Conservation (phyloP, 2,888 invertebrate genomes). For the Scaptomyza flava region DNA sequence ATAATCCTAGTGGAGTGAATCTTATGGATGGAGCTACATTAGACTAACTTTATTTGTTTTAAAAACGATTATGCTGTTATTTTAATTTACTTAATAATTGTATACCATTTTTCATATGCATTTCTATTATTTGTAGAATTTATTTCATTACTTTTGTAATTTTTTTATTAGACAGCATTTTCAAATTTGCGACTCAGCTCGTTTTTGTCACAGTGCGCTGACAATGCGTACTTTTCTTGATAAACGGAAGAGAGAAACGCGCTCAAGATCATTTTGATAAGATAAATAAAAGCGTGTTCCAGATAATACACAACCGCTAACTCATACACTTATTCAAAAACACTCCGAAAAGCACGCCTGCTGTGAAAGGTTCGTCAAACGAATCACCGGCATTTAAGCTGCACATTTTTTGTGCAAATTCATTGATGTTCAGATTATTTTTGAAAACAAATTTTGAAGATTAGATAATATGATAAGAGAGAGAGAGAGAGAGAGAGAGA, state of each 20-base stretch:
- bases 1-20: too few species aligned
- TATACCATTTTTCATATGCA: too few species aligned
- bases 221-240: constrained; percentile 8
- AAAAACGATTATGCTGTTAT: too few species aligned
- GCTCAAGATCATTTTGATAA: constrained; percentile 76
- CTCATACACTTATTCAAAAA: not conserved
- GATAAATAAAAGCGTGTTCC: constrained; percentile 58
- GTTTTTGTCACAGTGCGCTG: constrained; percentile 40
- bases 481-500: not conserved
- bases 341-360: not conserved
- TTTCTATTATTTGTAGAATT: too few species aligned
- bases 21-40: too few species aligned
- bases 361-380: not conserved
- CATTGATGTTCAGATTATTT: constrained; percentile 56
- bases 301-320: constrained; percentile 27
- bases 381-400: not conserved
- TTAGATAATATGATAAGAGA: constrained; percentile 1
- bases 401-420: constrained; percentile 50
- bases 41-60: too few species aligned
- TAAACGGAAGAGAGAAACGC: constrained; percentile 8
- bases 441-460: constrained; percentile 10
- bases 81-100: too few species aligned
- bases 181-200: not conserved
- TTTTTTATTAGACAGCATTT: too few species aligned
- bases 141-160: too few species aligned